Conservation (phyloP, 1,140 invertebrate genomes). For the Cydia pomonella region DNA sequence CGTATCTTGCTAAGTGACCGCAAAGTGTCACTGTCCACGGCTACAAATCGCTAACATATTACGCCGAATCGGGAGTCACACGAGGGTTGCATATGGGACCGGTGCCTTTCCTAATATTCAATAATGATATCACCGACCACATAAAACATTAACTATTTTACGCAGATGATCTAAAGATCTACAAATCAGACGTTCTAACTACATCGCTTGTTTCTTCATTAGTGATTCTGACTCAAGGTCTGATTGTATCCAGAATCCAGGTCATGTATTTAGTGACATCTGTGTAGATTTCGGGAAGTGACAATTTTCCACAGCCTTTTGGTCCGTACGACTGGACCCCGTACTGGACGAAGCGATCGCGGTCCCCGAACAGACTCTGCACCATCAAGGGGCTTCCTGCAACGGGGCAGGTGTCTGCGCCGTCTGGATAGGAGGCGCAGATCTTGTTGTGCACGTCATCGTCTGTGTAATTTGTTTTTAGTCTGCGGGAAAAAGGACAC, state of each 20-base stretch:
- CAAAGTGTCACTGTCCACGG: slow-evolving; percentile 34
- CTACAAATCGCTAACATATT: slow-evolving; percentile 36
- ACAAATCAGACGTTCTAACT: too few species aligned
- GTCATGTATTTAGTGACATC: not conserved
- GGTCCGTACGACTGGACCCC: not conserved
- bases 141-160: slow-evolving; percentile 31
- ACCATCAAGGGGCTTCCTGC: not conserved
- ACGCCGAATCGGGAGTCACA: slow-evolving; percentile 48
- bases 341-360: not conserved
- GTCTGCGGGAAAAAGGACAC: too few species aligned
- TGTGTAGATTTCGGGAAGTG: not conserved
- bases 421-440: not conserved
- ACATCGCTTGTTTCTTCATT: too few species aligned
- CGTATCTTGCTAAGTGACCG: not conserved
- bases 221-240: not conserved
- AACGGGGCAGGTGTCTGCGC: not conserved
- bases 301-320: not conserved
- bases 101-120: slow-evolving; percentile 48
- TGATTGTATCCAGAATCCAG: not conserved
- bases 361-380: not conserved
- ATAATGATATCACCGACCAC: slow-evolving; percentile 44
- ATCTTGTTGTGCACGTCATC: not conserved
- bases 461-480: not conserved
- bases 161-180: slow-evolving; percentile 39
- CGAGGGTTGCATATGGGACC: slow-evolving; percentile 58